Evolutionary conservation across 2,888 invertebrate species (phyloP).

Genomic region (Oxyscelio sp.): DNA sequence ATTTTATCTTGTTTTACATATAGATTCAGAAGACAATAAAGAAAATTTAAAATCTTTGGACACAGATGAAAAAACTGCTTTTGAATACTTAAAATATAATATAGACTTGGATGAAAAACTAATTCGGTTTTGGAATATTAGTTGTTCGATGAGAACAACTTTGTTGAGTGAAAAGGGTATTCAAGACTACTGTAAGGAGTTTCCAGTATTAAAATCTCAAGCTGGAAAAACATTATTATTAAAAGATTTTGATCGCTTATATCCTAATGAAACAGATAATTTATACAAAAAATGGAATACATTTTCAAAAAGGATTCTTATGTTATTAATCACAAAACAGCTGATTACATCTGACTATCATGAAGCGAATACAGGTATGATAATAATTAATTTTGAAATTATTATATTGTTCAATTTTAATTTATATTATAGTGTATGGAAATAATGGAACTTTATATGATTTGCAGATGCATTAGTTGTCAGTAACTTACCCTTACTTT

Average conservation of each 20-base stretch:
- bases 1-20: too few relatives aligned
- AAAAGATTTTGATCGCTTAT: slow-evolving; percentile 23
- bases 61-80: neutral
- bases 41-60: too few relatives aligned
- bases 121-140: neutral
- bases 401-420: too few relatives aligned
- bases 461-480: neutral
- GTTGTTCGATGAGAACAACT: neutral
- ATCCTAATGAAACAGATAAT: neutral
- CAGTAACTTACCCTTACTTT: neutral
- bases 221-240: slow-evolving; percentile 6
- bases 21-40: too few relatives aligned
- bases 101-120: neutral
- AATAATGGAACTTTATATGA: neutral
- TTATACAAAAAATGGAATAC: neutral
- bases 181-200: slow-evolving; percentile 12
- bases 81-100: neutral
- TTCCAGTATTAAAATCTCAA: slow-evolving; percentile 9
- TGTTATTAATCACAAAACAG: neutral
- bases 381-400: too few relatives aligned
- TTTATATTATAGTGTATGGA: neutral
- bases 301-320: neutral
- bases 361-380: neutral
- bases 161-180: slow-evolving; percentile 3
- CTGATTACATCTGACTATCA: neutral